Evolutionary conservation across 2,113 vertebrate species (phyloP), one percentile per base, ranked within the genome.

Genomic region (Paratilapia polleni): DNA sequence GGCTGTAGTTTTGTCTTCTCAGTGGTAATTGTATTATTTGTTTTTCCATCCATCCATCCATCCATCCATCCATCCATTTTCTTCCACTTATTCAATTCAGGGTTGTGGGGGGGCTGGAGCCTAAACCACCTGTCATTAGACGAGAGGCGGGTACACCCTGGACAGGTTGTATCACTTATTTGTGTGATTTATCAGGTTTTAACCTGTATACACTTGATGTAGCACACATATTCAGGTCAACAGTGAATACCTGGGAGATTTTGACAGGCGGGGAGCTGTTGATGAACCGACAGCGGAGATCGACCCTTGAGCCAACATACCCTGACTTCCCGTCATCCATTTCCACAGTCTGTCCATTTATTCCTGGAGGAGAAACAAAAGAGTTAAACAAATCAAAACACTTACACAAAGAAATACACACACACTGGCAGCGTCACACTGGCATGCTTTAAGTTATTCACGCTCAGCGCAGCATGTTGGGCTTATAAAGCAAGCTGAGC

Each of bases 291-390:
- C 98, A 99, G 86, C 97, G 96, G 26, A 99, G 97, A 78, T 98
- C 96, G 89, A 99, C 97, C 2, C 97, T 97, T 0, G 97, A 96
- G 77, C 97, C 97, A 0, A 97, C 95, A 83, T 96, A 98, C 3
- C 97, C 98, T 0, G 96, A 97, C 79, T 96, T 97, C 7, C 94
- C 96, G 77, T 97, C 96, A 34, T 99, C 99, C 95, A 99, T 97
- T 74, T 98, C 95, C n/a, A 99, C 94, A 73, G 79, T 92, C 78
- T 95, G 93, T 43, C 89, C 84, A 60, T 87, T 83, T 70, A 87
- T 81, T 77, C 84, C 91, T 95, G 74, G 3, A 77, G 59, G 9
- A 66, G 68, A 89, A 62, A 77, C 28, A 81, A n/a, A 87, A 62
- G 43, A 41, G 1, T 68, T 61, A 82, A 73, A 76, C n/a, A 58